Conservation (phyloP, 2,888 invertebrate genomes). For the Minunthozetes semirufus region DNA sequence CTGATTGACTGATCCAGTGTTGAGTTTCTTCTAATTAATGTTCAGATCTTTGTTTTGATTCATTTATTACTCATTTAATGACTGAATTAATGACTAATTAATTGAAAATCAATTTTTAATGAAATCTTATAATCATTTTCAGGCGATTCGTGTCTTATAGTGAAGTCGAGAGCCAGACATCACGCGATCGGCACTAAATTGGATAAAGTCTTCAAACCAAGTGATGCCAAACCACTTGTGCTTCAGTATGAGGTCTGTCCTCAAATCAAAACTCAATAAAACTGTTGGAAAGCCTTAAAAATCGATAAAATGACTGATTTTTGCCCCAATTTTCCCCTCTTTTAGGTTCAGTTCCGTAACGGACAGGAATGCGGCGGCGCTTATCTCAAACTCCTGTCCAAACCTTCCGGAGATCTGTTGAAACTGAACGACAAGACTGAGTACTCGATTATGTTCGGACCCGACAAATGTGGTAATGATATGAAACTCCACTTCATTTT, state of each 20-base stretch:
- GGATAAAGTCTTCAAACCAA: constrained; percentile 71
- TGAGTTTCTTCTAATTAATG: too few relatives aligned
- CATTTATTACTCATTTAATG: neutral
- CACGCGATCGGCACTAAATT: constrained; percentile 68
- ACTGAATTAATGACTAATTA: neutral
- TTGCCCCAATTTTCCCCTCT: neutral
- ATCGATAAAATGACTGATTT: neutral
- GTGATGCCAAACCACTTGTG: constrained; percentile 65
- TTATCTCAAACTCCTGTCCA: constrained; percentile 82
- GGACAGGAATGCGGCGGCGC: constrained; percentile 99
- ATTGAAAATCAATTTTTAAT: constrained; percentile 17
- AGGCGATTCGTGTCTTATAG: constrained; percentile 40
- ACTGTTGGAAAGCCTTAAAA: neutral
- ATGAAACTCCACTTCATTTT: constrained; percentile 86
- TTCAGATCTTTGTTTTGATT: neutral
- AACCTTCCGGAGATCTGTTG: constrained; percentile 56
- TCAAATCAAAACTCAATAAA: neutral
- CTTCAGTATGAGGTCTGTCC: constrained; percentile 64
- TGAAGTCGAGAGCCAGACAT: constrained; percentile 81
- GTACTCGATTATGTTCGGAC: constrained; percentile 99
- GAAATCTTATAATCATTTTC: neutral
- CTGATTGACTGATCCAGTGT: too few relatives aligned
- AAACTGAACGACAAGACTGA: constrained; percentile 90
- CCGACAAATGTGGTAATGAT: constrained; percentile 96
- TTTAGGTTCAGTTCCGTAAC: constrained; percentile 65